A percentile compares a stretch with the other conserved stretches of the same genome.
Conservation (phyloP, 2,113 vertebrate genomes). For the Macrotus californicus region DNA sequence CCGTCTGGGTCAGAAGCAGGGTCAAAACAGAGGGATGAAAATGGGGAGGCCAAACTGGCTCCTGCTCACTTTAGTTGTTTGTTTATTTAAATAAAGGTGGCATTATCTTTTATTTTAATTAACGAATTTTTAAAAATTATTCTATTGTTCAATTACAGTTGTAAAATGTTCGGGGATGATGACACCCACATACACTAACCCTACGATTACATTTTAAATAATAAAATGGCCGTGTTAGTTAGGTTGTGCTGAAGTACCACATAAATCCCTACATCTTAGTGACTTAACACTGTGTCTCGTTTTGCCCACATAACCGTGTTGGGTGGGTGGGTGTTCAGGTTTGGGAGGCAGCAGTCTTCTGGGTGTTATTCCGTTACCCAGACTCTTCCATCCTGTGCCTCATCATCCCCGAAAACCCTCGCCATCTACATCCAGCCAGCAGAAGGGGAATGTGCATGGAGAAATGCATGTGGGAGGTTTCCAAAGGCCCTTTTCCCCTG, state of each 20-base stretch:
- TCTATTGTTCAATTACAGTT: too few species aligned
- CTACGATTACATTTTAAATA: slow-evolving; percentile 2
- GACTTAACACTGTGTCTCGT: background rate
- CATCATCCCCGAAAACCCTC: background rate
- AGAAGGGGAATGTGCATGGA: background rate
- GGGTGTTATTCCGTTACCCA: background rate
- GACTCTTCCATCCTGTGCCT: background rate
- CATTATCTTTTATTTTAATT: too few species aligned
- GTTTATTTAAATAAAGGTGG: too few species aligned
- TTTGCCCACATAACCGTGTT: background rate
- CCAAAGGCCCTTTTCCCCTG: background rate
- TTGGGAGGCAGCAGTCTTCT: background rate
- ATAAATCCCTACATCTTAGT: background rate
- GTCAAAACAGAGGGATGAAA: background rate
- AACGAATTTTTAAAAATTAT: too few species aligned
- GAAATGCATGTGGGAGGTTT: background rate
- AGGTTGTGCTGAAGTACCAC: background rate
- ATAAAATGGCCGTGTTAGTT: background rate
- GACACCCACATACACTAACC: background rate
- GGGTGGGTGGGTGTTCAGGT: background rate
- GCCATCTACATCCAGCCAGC: background rate
- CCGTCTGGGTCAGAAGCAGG: background rate
- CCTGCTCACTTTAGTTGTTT: background rate
- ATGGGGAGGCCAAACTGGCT: background rate
- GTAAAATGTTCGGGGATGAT: background rate